Percentiles rank a stretch among this genome's conserved stretches.
Conservation (phyloP, 2,797 vertebrate genomes). For the Oryzias dopingdopingensis region DNA sequence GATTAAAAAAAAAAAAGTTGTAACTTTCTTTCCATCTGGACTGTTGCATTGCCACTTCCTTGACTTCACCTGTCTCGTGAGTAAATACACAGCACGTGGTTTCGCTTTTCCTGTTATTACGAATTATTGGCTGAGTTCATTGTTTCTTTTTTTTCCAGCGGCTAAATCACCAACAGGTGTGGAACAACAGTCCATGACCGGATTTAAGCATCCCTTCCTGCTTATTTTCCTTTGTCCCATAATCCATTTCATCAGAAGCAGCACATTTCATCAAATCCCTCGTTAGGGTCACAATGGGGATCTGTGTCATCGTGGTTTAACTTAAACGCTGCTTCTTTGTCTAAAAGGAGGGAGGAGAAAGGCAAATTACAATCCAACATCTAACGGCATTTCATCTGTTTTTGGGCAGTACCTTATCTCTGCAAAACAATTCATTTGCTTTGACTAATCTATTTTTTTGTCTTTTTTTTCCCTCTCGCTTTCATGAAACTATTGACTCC, state of each 20-base stretch:
- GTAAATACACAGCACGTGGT: neutral
- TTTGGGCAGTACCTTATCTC: conserved; percentile 16
- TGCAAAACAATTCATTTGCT: neutral
- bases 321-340: conserved; percentile 6
- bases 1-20: conserved; percentile 17
- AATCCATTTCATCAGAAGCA: conserved; percentile 52
- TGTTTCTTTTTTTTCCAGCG: neutral
- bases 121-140: neutral
- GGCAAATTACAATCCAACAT: conserved; percentile 26
- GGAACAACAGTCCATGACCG: too few relatives aligned
- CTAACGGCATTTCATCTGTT: conserved; percentile 6
- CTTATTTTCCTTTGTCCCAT: conserved; percentile 26
- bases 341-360: conserved; percentile 2
- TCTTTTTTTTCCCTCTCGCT: conserved; percentile 15
- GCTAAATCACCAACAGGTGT: neutral
- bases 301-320: conserved; percentile 6
- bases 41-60: conserved; percentile 16
- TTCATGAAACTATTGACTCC: conserved; percentile 17
- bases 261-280: conserved; percentile 47
- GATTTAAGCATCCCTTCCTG: conserved; percentile 27
- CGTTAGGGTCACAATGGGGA: conserved; percentile 21
- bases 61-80: conserved; percentile 3
- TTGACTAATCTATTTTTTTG: neutral
- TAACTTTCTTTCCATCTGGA: conserved; percentile 58
- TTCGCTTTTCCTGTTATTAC: neutral